Evolutionary conservation across 1,140 invertebrate species (phyloP), one percentile per base, ranked within the genome.

Genomic region (Pseudachorutes palmiensis): DNA sequence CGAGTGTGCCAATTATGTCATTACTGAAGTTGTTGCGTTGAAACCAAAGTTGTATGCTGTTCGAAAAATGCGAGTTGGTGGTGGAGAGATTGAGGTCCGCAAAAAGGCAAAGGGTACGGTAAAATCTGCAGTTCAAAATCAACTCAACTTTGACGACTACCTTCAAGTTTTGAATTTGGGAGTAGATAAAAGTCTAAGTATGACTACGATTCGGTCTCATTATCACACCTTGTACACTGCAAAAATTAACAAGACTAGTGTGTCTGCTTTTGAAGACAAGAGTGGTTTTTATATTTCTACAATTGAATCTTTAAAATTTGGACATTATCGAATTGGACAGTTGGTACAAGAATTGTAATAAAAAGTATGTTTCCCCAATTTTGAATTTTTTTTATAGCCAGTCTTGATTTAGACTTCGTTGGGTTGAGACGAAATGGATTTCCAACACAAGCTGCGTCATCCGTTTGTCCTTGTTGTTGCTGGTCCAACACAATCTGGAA

Each of bases 401-500:
- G 16, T 29, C 29, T 9, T 62, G n/a, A 16, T 2, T 62, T 45
- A 12, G 41, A 16, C 26, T 62, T 33, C 2, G 29, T n/a, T 60
- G 31, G 2, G 12, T 5, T 41, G 16, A 62, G 26, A 30, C 51
- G 51, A 5, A 29, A 60, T 60, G 58, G 58, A 60, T 3, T 60
- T 60, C 22, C 9, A 60, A 29, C 31, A 29, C 22, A 12, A 9
- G 12, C 26, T 60, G 2, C 26, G 24, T 5, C 58, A 60, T 60
- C 30, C 58, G 26, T 28, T 12, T 28, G 30, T 30, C 2, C 26
- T 60, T 9, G 31, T 60, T 30, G 26, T 22, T 22, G 57, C 59
- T 32, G 65, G 65, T 62, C 24, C 29, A 1, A 67, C 65, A 1
- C 26, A 36, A 49, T 67, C 59, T 62, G 65, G 65, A 30, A 67